Evolutionary conservation across 2,797 vertebrate species (phyloP), one percentile per base, ranked within the genome.

Genomic region (Scyliorhinus canicula): DNA sequence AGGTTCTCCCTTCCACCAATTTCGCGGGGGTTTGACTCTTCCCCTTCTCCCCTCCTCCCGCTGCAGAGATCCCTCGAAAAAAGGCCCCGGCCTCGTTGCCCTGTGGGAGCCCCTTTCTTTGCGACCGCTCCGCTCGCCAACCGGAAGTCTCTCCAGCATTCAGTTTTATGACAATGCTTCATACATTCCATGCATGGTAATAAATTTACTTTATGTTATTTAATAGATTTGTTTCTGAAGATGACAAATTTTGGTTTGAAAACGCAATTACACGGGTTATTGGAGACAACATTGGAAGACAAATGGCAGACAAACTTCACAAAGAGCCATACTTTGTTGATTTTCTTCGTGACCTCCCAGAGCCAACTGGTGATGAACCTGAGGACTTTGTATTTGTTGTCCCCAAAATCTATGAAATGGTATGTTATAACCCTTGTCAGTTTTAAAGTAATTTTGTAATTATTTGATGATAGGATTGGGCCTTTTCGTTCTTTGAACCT

Each of bases 321-420:
- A 0, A 74, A 14, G 97, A 98, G 86, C 96, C 96, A 0, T 98
- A 97, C 95, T 98, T 98, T 95, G 97, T 97, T 93, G 97, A 98
- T 95, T 98, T 98, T 96, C 97, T 98, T 67, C 95, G 96, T 82
- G 97, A 98, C 0, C 93, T 97, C 44, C 97, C 97, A n/a, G 97
- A 98, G 95, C 95, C 96, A 95, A 97, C 97, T 60, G 97, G 97
- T 12, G 97, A 97, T 0, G 97, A 97, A 95, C 95, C 97, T 63
- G 97, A 98, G 71, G 97, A 98, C 0, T 84, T 12, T 74, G 3
- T 93, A 0, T 96, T 97, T 96, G 95, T 96, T 96, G 69, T 97
- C 93, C 97, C 97, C 95, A 98, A 97, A 96, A 0, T 97, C 96
- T 98, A 98, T 95, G 97, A 98, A 96, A 8, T 97, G 97, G 97